Evolutionary conservation across 2,888 invertebrate genomes (phyloP).

Genomic region (Sesamia inferens): DNA sequence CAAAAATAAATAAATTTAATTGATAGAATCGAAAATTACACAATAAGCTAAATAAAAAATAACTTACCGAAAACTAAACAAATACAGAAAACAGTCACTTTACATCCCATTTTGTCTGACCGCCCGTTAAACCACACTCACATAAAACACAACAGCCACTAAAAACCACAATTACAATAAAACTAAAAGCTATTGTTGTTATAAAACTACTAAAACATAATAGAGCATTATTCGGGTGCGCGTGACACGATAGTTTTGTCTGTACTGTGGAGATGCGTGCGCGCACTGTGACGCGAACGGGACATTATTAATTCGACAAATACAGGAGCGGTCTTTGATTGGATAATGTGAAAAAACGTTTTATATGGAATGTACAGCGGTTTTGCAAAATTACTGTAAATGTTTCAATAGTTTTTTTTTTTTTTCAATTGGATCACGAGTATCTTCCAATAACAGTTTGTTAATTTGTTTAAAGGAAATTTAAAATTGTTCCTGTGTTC

Average conservation of each 20-base stretch:
- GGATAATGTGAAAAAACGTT: conserved; percentile 40
- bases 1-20: not conserved
- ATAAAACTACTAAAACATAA: conserved; percentile 49
- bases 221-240: conserved; percentile 60
- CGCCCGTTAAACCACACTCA: not conserved
- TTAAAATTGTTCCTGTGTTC: not conserved
- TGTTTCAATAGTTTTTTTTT: not conserved
- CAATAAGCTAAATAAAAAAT: not conserved
- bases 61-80: conserved; percentile 64
- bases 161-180: conserved; percentile 18
- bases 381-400: conserved; percentile 19
- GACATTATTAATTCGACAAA: conserved; percentile 35
- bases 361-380: not conserved
- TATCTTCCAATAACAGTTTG: not conserved
- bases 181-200: conserved; percentile 45
- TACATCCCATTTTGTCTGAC: conserved; percentile 58
- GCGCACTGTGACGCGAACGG: conserved; percentile 50
- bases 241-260: conserved; percentile 59
- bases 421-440: not conserved
- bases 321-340: conserved; percentile 54
- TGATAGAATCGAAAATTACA: accelerated
- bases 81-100: conserved; percentile 48
- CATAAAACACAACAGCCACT: conserved; percentile 29
- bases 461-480: not conserved
- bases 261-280: conserved; percentile 63